Evolutionary conservation across 2,888 invertebrate genomes (phyloP).

Genomic region (Scaptomyza caliginosa): DNA sequence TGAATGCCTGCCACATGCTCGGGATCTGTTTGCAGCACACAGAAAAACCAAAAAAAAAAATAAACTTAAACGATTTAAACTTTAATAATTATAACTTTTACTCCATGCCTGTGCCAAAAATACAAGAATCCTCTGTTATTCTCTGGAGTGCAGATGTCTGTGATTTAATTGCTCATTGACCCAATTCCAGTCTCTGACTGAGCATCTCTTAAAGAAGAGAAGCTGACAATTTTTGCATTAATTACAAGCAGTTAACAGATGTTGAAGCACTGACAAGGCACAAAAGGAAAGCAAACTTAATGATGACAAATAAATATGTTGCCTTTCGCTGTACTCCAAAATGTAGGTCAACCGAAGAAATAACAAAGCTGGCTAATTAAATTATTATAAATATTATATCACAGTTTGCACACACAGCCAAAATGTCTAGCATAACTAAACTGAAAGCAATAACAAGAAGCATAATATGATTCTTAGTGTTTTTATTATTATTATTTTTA

Average conservation of each 20-base stretch:
- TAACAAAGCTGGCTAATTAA: constrained; percentile 35
- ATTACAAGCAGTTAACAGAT: constrained; percentile 51
- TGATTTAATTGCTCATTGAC: constrained; percentile 57
- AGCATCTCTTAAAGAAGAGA: constrained; percentile 14
- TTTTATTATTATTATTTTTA: neutral
- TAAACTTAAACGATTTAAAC: neutral
- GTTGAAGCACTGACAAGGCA: constrained; percentile 29
- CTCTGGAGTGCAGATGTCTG: constrained; percentile 6
- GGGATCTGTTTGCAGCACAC: constrained; percentile 46
- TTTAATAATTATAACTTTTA: too few species aligned
- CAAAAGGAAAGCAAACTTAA: constrained; percentile 23
- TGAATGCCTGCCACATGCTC: constrained; percentile 47
- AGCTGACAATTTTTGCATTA: constrained; percentile 58
- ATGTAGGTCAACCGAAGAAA: constrained; percentile 32
- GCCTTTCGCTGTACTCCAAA: constrained; percentile 2
- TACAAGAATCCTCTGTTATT: neutral
- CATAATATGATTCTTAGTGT: constrained; percentile 24
- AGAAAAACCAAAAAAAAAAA: neutral
- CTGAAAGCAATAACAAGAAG: constrained; percentile 5
- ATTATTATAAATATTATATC: constrained; percentile 30
- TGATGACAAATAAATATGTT: neutral
- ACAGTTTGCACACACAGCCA: constrained; percentile 39
- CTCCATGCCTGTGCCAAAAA: too few species aligned
- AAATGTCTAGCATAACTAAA: constrained; percentile 31
- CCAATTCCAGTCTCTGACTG: constrained; percentile 35